Conservation (phyloP, 1,140 invertebrate species). For the Drosophila micromelanica region DNA sequence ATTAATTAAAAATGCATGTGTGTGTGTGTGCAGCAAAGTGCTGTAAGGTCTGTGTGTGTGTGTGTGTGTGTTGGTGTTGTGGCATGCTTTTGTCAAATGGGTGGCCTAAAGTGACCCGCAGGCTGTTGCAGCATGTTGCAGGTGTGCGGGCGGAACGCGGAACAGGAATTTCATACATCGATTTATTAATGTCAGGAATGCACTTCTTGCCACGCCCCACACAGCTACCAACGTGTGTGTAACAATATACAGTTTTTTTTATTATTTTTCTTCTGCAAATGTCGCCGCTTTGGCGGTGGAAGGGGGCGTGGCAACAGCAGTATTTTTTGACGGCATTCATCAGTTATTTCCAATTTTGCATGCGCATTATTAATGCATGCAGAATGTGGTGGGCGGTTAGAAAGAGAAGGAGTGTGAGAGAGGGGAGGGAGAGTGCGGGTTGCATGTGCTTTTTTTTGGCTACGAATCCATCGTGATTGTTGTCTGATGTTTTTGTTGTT, state of each 20-base stretch:
- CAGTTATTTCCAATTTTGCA: constrained; percentile 78
- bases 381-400: constrained; percentile 1
- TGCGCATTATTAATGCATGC: constrained; percentile 76
- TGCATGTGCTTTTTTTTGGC: constrained; percentile 16
- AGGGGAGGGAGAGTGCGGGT: neutral
- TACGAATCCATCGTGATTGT: constrained; percentile 40
- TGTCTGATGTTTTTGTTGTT: constrained; percentile 39
- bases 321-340: constrained; percentile 79
- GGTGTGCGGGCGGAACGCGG: neutral
- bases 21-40: constrained; percentile 26
- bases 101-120: constrained; percentile 74
- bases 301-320: constrained; percentile 45
- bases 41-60: neutral
- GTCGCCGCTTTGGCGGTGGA: constrained; percentile 35
- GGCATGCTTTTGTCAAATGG: constrained; percentile 75
- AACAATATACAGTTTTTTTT: constrained; percentile 31
- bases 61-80: constrained; percentile 38
- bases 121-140: constrained; percentile 60
- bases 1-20: constrained; percentile 80
- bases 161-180: constrained; percentile 68
- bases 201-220: constrained; percentile 54
- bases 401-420: neutral
- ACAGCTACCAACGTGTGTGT: neutral
- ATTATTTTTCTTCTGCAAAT: constrained; percentile 44
- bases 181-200: constrained; percentile 79